Percentiles rank a stretch among this genome's conserved stretches.
Evolutionary conservation across 2,113 vertebrate genomes (phyloP).

Genomic region (Pachycephala philippinensis): DNA sequence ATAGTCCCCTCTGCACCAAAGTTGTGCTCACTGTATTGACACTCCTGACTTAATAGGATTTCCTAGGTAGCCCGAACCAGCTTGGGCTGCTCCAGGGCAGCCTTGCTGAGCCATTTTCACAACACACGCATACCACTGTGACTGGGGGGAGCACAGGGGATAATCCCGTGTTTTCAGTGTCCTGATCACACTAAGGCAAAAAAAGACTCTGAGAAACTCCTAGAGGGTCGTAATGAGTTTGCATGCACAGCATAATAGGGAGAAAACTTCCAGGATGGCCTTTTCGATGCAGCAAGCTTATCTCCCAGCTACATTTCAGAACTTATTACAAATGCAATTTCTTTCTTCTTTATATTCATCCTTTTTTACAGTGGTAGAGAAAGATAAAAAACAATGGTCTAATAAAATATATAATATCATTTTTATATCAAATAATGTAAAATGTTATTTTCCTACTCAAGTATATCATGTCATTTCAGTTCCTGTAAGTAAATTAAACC

Average conservation of each 20-base stretch:
- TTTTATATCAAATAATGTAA: neutral
- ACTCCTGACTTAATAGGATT: conserved; percentile 49
- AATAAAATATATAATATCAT: neutral
- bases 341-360: neutral
- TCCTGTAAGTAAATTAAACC: neutral
- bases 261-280: neutral
- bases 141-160: neutral
- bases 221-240: neutral
- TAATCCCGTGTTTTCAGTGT: neutral
- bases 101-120: neutral
- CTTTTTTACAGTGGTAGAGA: neutral
- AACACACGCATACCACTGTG: neutral
- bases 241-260: fast-evolving
- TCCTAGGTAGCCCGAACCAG: neutral
- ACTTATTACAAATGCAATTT: neutral
- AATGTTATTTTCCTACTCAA: neutral
- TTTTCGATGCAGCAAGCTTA: neutral
- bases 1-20: conserved; percentile 4
- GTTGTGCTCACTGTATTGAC: neutral
- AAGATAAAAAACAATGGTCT: neutral
- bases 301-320: neutral
- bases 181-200: neutral
- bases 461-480: neutral
- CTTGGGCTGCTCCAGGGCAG: neutral
- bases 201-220: neutral